These are phyloP conservation scores for Erebia palarica DNA, from an alignment of 2,888 invertebrate genomes.

Conservation along the genomic window DNA sequence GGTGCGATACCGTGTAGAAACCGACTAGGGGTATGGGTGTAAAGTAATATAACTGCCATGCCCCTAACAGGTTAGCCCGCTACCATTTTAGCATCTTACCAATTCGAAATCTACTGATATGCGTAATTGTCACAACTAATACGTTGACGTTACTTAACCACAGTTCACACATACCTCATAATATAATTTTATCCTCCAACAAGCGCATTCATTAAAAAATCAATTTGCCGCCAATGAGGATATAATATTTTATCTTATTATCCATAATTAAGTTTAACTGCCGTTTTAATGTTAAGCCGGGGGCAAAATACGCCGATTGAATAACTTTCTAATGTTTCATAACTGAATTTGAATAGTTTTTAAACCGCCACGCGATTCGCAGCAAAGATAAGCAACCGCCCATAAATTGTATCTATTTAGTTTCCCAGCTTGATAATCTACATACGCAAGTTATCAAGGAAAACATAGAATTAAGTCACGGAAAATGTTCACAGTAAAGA, in stretches of 20 bases:
- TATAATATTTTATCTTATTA: constrained; percentile 29
- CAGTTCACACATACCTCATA: too few species aligned
- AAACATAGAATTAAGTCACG: constrained; percentile 62
- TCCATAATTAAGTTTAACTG: constrained; percentile 36
- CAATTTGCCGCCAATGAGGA: constrained; percentile 31
- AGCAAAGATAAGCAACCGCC: constrained; percentile 63
- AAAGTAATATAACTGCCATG: too few species aligned
- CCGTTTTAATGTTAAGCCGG: constrained; percentile 32
- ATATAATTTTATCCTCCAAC: background rate
- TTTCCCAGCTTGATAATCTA: constrained; percentile 67
- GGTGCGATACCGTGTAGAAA: too few species aligned
- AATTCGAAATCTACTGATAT: too few species aligned
- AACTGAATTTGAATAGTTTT: constrained; percentile 64
- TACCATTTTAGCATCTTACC: too few species aligned
- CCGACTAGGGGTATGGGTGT: too few species aligned
- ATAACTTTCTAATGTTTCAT: constrained; percentile 55
- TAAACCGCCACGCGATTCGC: constrained; percentile 66
- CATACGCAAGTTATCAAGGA: constrained; percentile 58
- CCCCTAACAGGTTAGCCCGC: too few species aligned
- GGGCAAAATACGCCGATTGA: constrained; percentile 45
- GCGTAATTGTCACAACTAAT: too few species aligned
- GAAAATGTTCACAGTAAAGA: background rate
- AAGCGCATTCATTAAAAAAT: constrained; percentile 13
- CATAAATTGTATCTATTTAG: constrained; percentile 72
- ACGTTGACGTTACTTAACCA: too few species aligned